Base-by-base conservation (phyloP, 2,797 vertebrate species). In the Paguma larvata region DNA sequence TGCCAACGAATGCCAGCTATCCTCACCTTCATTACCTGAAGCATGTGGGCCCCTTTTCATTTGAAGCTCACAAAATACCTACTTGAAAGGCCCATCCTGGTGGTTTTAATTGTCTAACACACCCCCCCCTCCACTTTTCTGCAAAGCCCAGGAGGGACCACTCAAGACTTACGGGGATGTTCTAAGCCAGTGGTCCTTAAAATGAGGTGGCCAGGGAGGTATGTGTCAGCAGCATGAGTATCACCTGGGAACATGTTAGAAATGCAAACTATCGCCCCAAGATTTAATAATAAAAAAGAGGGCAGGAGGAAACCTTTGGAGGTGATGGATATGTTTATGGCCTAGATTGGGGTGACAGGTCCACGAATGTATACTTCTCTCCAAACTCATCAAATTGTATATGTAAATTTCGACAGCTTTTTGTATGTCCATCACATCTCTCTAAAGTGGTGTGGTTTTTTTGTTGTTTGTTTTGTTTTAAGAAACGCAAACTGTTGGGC, bases 21-120 rank as follows among this genome's bases (percentile, higher is more conserved):
- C 48, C 27, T 94, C 93, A 51, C 72, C 86, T 94, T 96, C 21
- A n/a, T 82, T 67, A 85, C 83, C 72, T 89, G 51, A 93, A 41
- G 21, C 44, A 6, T 27, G 72, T 23, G 65, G 78, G 73, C 89
- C 27, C 51, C 56, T 91, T 82, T 93, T 79, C 48, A 51, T 67
- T 90, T 48, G 44, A 89, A 56, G 46, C 23, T 89, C 38, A 75
- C 34, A 46, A 89, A 85, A 59, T 44, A 89, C 30, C 86, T 84
- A 18, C 34, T 80, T n/a, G 14, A 85, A 95, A 97, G 75, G 41
- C 65, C 46, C 38, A 7, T 79, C 32, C 34, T 86, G 78, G 27
- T 95, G 51, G 59, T 90, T 85, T 92, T 80, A 94, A 78, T 72
- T 89, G 34, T 65, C 21, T 77, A 51, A 32, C 6, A 30, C 25